Conservation (phyloP, 2,113 vertebrate species). For the Halcyon malimbica region DNA sequence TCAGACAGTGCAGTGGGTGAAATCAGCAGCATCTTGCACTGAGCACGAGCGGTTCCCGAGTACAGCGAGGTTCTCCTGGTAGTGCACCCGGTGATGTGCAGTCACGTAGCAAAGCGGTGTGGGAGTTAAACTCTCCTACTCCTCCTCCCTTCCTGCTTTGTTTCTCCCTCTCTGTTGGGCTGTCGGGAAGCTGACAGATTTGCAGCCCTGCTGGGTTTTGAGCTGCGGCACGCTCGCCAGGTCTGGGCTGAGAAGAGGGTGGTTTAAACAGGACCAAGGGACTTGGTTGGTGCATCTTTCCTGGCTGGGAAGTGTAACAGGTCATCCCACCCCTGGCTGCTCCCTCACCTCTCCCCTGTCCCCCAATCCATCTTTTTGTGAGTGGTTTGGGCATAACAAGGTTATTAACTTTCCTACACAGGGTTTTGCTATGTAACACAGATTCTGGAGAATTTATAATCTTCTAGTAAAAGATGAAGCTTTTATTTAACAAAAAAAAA, state of each 20-base stretch:
- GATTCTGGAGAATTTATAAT: neutral
- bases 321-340: neutral
- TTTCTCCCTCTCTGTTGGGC: neutral
- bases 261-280: neutral
- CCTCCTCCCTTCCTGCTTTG: neutral
- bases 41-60: neutral
- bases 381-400: neutral
- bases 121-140: neutral
- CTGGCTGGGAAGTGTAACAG: neutral
- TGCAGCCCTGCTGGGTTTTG: neutral
- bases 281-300: neutral
- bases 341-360: neutral
- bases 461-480: neutral
- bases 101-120: neutral
- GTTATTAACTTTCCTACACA: neutral
- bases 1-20: accelerated
- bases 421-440: neutral
- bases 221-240: neutral
- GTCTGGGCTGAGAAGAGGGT: neutral
- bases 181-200: neutral
- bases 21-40: neutral
- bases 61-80: accelerated
- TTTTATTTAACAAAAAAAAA: neutral
- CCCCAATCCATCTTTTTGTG: too few species aligned
- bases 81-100: neutral